These are phyloP conservation scores for Mythimna loreyi DNA, from an alignment of 2,888 invertebrate species.

Conservation along the genomic window DNA sequence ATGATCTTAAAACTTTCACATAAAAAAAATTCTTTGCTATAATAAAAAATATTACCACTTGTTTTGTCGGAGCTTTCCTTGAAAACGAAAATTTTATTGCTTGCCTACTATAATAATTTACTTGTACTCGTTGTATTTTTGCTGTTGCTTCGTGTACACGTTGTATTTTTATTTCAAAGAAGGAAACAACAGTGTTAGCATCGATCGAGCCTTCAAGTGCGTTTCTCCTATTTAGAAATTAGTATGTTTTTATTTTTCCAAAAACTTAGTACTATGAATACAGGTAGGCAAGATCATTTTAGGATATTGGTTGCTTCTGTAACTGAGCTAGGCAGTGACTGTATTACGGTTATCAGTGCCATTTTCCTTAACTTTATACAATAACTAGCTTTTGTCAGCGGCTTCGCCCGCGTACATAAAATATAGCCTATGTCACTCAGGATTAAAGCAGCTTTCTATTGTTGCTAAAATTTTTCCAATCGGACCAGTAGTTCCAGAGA, in stretches of 20 bases:
- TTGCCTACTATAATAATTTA: conserved; percentile 26
- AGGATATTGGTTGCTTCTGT: too few species aligned
- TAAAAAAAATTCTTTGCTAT: conserved; percentile 42
- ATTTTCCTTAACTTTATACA: too few species aligned
- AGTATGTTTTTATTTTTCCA: conserved; percentile 5
- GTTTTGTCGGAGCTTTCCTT: conserved; percentile 23
- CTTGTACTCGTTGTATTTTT: conserved; percentile 32
- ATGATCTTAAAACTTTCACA: conserved; percentile 12
- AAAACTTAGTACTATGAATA: too few species aligned
- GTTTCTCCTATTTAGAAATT: not conserved
- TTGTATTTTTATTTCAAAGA: conserved; percentile 34
- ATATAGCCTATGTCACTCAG: too few species aligned
- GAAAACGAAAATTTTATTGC: conserved; percentile 40
- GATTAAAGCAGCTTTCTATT: too few species aligned
- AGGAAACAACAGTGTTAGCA: conserved; percentile 25
- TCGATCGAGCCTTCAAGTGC: conserved; percentile 13
- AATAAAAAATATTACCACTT: conserved; percentile 47
- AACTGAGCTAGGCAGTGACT: too few species aligned
- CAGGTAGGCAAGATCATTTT: too few species aligned
- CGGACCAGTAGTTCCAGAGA: too few species aligned
- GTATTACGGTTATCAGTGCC: too few species aligned
- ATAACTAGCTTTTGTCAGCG: too few species aligned
- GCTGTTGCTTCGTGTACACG: conserved; percentile 8
- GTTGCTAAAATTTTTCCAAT: too few species aligned
- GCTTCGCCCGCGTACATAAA: too few species aligned